Evolutionary conservation across 64 coral and sea anemone species (phyloP).

Genomic region (Stichodactyla mertensii): DNA sequence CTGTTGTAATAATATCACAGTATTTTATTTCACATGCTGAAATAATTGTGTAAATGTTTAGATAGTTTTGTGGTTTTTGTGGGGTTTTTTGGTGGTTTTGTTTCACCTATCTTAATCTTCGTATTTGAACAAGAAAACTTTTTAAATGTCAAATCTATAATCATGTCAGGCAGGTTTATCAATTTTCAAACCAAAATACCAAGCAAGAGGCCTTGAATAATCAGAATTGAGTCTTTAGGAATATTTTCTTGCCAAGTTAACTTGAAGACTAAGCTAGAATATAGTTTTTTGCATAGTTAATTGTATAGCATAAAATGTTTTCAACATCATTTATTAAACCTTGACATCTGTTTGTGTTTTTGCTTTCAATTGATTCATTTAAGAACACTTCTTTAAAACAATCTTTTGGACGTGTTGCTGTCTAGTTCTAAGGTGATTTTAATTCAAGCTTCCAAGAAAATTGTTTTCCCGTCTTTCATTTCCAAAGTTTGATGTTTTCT

Average conservation of each 20-base stretch:
- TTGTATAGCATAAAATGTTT: background rate
- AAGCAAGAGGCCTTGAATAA: background rate
- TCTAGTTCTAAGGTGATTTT: background rate
- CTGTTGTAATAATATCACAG: background rate
- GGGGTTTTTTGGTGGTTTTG: background rate
- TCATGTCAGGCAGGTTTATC: background rate
- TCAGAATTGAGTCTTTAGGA: background rate
- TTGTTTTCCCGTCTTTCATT: background rate
- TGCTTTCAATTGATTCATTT: background rate
- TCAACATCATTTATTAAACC: background rate
- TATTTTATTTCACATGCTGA: background rate
- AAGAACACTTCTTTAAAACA: background rate
- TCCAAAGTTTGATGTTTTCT: background rate
- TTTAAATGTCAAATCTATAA: background rate
- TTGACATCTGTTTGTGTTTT: background rate
- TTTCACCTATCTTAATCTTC: background rate
- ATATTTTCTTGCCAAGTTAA: background rate
- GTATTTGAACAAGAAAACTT: slow-evolving; percentile 4
- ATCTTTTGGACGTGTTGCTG: background rate
- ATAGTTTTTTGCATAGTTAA: background rate
- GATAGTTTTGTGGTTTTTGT: background rate
- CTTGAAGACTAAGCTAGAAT: background rate
- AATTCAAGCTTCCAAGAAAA: background rate
- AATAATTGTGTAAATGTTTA: slow-evolving; percentile 6
- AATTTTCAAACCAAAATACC: background rate